Base-by-base conservation (phyloP, 2,797 vertebrate species). In the Morelia viridis region DNA sequence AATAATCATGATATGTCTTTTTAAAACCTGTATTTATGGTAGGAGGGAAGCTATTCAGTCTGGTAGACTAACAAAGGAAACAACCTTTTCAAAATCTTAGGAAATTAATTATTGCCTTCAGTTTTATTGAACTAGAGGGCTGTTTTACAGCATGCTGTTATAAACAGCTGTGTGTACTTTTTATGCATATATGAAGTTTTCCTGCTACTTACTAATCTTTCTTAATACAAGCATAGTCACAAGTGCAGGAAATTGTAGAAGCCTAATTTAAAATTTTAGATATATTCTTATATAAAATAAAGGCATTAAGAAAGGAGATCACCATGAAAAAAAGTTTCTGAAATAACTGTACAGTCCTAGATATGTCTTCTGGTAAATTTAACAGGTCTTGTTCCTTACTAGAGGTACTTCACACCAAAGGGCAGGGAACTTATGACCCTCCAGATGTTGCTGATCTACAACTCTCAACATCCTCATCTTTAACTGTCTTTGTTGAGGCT, bases 101-200 rank as follows among this genome's bases (percentile, higher is more conserved):
- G 64, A 90, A 92, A 92, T 92, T 90, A 92, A 90, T 92, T 90
- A 92, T 92, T 86, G 64, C 85, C 57, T 92, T 90, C 92, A 92
- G 84, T 90, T 92, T 76, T 92, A 92, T 87, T 90, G 84, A 92
- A 90, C 85, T 80, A 62, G 28, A 83, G 83, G 88, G 56, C 83
- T 71, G 31, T 89, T 92, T 86, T 89, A 71, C 41, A 92, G 64
- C 83, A 76, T 62, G 57, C 89, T 64, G 89, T 92, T 90, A 80
- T 62, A 87, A 90, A 90, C 84, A 92, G 84, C 89, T 90, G 89
- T 41, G 11, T 56, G 57, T 87, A 92, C 84, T 64, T 80, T 92
- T 90, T 71, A 80, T 87, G 88, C 62, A 35, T 80, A 80, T 92
- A 80, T 80, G 46, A 35, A 57, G 7, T 91, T 93, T 87, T 88